phyloP scores from a whole-genome alignment of 2,888 invertebrate species.

The Epicampocera succincta region DNA sequence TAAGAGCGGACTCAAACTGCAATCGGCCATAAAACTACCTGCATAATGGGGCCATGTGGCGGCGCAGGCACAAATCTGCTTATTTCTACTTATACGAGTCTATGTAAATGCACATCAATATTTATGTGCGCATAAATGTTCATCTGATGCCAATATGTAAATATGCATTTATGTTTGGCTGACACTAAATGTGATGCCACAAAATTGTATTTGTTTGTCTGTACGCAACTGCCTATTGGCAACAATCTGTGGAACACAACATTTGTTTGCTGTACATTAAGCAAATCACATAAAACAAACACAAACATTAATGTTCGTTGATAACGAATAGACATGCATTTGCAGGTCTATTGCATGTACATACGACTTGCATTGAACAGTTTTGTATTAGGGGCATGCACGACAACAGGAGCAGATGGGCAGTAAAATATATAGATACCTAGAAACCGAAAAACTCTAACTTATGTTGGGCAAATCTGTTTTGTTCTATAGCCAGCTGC shows the following conservation, averaged over 20 bases:
- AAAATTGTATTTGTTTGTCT: conserved; percentile 36
- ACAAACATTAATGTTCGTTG: conserved; percentile 16
- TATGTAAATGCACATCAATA: conserved; percentile 13
- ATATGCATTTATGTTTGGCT: background rate
- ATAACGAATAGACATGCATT: background rate
- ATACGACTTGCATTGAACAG: background rate
- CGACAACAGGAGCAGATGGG: no score
- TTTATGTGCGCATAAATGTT: conserved; percentile 11
- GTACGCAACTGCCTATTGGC: conserved; percentile 22
- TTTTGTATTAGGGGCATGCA: conserved; percentile 5
- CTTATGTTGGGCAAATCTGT: no score
- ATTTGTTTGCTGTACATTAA: conserved; percentile 28
- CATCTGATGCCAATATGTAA: conserved; percentile 39
- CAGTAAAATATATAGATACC: background rate
- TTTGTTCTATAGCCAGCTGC: no score
- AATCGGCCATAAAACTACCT: conserved; percentile 40
- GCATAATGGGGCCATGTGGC: conserved; percentile 14
- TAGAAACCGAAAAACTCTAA: no score
- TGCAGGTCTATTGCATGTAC: background rate
- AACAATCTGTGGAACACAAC: conserved; percentile 30
- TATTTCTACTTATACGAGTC: conserved; percentile 25
- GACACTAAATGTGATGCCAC: conserved; percentile 1
- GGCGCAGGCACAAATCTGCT: conserved; percentile 1
- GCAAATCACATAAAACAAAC: conserved; percentile 22
- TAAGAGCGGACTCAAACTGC: conserved; percentile 20